Evolutionary conservation across 2,888 invertebrate species (phyloP), one percentile per base, ranked within the genome.

Genomic region (Drosophila helvetica): DNA sequence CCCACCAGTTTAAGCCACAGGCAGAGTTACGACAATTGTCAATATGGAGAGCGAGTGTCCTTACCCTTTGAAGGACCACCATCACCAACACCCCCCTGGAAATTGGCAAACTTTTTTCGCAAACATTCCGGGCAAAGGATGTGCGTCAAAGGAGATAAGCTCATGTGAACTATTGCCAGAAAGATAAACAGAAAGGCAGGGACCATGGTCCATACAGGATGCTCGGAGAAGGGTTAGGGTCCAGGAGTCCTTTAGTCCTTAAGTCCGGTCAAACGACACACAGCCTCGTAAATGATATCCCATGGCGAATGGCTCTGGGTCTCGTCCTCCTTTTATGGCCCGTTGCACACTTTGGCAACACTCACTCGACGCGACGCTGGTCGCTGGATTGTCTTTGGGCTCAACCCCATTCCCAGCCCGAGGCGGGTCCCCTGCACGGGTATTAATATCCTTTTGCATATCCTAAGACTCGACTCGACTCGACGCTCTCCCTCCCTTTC

Each of bases 271-370:
- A 88, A 77, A 77, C 56, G 70, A 73, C 74, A 79, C 64, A 82
- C 80, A 85, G 84, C 79, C 86, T 86, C 86, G 90, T 90, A 90
- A 91, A 90, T 88, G 90, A 91, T 91, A 87, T 90, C 91, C 91
- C 90, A 90, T 91, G 78, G 91, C 88, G 91, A 91, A 91, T 91
- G 89, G 89, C 88, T 86, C 38, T n/a, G n/a, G n/a, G n/a, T n/a
- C 30, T 30, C 3, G 38, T 38, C 38, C n/a, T 87, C 80, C 78
- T 75, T 83, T 84, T 77, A 80, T 77, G 76, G 80, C 73, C 79
- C 74, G 73, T 53, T 79, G 79, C 84, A 78, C 79, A 88, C 83
- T 82, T 78, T 72, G 66, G 77, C 79, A 68, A 80, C 79, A 79
- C 79, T 83, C 83, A 74, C 69, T 74, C 79, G 38, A 79, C 66